phyloP scores from a whole-genome alignment of 2,888 invertebrate species.

The Eugnorisma glareosa region DNA sequence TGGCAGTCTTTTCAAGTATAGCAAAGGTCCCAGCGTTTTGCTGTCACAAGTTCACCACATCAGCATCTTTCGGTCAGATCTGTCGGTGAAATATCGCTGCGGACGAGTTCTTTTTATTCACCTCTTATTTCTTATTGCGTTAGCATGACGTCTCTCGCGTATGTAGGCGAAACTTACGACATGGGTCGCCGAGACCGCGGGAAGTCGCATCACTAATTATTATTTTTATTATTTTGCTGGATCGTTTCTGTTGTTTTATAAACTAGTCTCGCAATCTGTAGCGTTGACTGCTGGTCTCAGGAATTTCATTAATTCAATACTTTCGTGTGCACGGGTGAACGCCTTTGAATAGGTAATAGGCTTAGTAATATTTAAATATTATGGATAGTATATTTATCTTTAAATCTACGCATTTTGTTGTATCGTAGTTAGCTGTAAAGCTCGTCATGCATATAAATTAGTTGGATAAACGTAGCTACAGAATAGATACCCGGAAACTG shows the following conservation, averaged over 20 bases:
- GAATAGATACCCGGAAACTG: constrained; percentile 82
- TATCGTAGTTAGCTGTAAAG: constrained; percentile 72
- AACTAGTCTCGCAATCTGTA: constrained; percentile 48
- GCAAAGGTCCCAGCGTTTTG: constrained; percentile 64
- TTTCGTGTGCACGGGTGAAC: constrained; percentile 48
- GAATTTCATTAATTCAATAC: constrained; percentile 55
- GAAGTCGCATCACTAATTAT: constrained; percentile 81
- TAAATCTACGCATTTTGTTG: constrained; percentile 69
- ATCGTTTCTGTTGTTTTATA: constrained; percentile 56
- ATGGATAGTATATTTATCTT: constrained; percentile 63
- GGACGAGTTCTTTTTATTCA: constrained; percentile 77
- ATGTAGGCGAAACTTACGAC: constrained; percentile 79
- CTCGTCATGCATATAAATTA: constrained; percentile 80
- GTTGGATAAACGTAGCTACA: constrained; percentile 65
- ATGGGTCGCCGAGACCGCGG: constrained; percentile 71
- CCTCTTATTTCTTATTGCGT: constrained; percentile 79
- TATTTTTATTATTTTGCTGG: constrained; percentile 71
- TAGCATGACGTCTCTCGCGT: constrained; percentile 75
- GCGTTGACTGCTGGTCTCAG: constrained; percentile 37
- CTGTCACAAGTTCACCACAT: constrained; percentile 72
- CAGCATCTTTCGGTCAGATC: constrained; percentile 81
- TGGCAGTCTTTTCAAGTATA: constrained; percentile 41
- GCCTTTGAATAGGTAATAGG: constrained; percentile 42
- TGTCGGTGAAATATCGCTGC: constrained; percentile 78
- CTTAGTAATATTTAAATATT: constrained; percentile 51